A percentile compares a stretch with the other conserved stretches of the same genome.
Evolutionary conservation across 2,888 invertebrate species (phyloP).

Genomic region (Crepidodera aurea): DNA sequence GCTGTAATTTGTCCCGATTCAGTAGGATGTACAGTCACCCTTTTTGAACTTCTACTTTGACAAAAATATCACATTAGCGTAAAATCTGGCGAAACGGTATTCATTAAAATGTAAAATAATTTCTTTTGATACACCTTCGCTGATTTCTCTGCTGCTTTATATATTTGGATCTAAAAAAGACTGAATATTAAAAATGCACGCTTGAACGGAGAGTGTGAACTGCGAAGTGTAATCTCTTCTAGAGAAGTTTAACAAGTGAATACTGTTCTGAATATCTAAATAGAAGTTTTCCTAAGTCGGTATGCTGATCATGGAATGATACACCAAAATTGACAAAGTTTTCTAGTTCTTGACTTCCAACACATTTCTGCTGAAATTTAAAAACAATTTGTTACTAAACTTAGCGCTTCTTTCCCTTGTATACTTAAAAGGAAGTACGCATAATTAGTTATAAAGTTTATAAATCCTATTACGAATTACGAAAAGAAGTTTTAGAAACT

Average conservation of each 20-base stretch:
- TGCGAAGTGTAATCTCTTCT: conserved; percentile 8
- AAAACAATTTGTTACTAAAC: conserved; percentile 5
- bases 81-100: background rate
- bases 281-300: conserved; percentile 6
- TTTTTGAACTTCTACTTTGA: conserved; percentile 5
- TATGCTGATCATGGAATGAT: conserved; percentile 11
- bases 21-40: background rate
- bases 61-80: conserved; percentile 2
- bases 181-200: conserved; percentile 11
- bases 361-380: conserved; percentile 5
- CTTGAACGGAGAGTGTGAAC: conserved; percentile 8
- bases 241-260: conserved; percentile 7
- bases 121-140: conserved; percentile 4
- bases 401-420: background rate
- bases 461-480: too few species aligned
- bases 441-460: too few species aligned
- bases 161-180: conserved; percentile 8
- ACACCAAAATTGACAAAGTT: conserved; percentile 15
- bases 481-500: too few species aligned
- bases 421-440: too few species aligned
- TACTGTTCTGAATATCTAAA: conserved; percentile 12
- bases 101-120: conserved; percentile 12
- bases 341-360: conserved; percentile 1
- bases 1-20: background rate
- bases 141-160: background rate